Base-by-base conservation (phyloP, 2,888 invertebrate species). In the Mactromeris polynyma region DNA sequence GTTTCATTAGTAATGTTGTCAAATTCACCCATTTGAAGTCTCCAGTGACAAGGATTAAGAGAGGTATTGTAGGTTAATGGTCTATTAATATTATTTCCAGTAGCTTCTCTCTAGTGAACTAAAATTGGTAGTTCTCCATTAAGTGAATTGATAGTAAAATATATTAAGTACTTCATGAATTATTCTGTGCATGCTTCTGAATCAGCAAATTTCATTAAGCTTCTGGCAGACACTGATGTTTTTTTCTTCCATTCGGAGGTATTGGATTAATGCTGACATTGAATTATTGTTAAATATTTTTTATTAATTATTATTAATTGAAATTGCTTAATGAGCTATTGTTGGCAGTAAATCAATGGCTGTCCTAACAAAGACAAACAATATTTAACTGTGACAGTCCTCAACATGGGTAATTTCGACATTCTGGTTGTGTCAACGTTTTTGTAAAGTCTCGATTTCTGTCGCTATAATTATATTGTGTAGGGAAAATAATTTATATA, bases 121-220 rank as follows among this genome's bases (percentile, higher is more conserved):
- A 31, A 73, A 73, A 33, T 36, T 19, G 73, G 31, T 36, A 33
- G 33, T 33, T 17, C 36, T 73, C 73, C 73, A 73, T 73, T 73
- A 73, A 19, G 36, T 73, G 73, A 73, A 73, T 73, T 73, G 73
- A 36, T 19, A 36, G 73, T 33, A 73, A 73, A 73, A 19, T 36
- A 73, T 73, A 36, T 26, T 9, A 64, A 14, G 73, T 31, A 73
- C 73, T 31, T 73, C 33, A 73, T 73, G 36, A 73, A 73, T 33
- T 73, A 73, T 73, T 73, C 73, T 19, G 19, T 73, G 73, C 73
- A 73, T 73, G 73, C 73, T 73, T 11, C 73, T 73, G 73, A 73
- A 73, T 73, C 73, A 73, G 33, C 73, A 73, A 14, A 17, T 36
- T 21, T 69, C 26, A 73, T 73, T 36, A 73, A 36, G 73, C 73